phyloP scores from a whole-genome alignment of 2,797 vertebrate genomes.

The Mionectes olivaceus region DNA sequence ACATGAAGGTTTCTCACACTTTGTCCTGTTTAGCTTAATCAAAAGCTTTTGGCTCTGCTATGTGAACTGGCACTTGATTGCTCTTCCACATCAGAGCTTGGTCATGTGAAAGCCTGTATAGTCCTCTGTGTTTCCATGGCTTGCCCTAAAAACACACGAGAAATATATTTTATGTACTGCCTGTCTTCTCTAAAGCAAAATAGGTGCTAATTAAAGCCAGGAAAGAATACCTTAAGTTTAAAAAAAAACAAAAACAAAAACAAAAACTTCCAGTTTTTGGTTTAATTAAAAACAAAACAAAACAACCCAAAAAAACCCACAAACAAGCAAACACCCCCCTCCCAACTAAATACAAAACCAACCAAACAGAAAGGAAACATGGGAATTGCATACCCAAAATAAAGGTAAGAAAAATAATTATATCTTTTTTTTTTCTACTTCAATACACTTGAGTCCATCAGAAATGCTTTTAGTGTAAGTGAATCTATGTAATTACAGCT shows the following conservation, averaged over 20 bases:
- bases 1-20: background rate
- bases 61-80: background rate
- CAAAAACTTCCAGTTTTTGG: background rate
- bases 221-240: background rate
- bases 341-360: background rate
- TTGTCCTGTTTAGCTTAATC: background rate
- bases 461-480: background rate
- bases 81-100: background rate
- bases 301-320: background rate
- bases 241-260: background rate
- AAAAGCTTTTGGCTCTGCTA: background rate
- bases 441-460: background rate
- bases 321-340: background rate
- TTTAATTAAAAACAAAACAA: background rate
- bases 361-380: background rate
- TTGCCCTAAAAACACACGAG: background rate
- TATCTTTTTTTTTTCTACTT: background rate
- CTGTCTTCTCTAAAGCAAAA: background rate
- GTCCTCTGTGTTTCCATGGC: background rate
- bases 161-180: background rate
- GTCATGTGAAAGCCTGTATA: background rate
- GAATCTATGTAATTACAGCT: slow-evolving; percentile 26
- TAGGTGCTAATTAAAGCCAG: background rate
- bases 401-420: background rate
- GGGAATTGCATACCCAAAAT: background rate